Percentiles rank a stretch among this genome's conserved stretches.
Evolutionary conservation across 2,797 vertebrate genomes (phyloP).

Genomic region (Leucoraja ocellata): DNA sequence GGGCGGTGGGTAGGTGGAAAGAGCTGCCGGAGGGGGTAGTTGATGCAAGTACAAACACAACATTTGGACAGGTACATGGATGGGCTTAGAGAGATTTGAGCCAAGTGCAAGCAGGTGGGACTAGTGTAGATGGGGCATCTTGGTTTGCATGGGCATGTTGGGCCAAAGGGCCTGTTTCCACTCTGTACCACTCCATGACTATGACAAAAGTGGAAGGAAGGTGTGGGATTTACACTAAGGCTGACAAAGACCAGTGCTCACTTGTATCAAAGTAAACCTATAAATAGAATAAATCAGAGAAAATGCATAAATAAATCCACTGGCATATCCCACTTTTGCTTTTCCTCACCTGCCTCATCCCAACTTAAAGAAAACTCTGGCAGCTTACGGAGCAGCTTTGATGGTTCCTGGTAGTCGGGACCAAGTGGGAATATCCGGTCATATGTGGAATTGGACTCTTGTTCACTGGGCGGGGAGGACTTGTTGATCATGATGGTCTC

Average conservation of each 20-base stretch:
- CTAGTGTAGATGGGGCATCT: too few species aligned
- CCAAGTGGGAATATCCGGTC: conserved; percentile 92
- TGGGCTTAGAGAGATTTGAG: too few species aligned
- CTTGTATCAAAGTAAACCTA: not conserved
- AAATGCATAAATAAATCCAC: not conserved
- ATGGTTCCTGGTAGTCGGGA: conserved; percentile 93
- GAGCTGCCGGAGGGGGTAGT: too few species aligned
- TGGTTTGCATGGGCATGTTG: too few species aligned
- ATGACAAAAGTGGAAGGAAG: not conserved
- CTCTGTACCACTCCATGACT: too few species aligned
- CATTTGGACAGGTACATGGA: too few species aligned
- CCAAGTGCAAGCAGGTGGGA: too few species aligned
- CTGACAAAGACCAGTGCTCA: not conserved
- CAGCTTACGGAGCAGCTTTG: conserved; percentile 80
- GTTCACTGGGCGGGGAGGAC: conserved; percentile 73
- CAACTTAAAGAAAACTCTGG: conserved; percentile 74
- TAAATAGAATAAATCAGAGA: not conserved
- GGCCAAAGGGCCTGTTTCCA: too few species aligned
- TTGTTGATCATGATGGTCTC: conserved; percentile 87
- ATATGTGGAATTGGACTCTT: conserved; percentile 83
- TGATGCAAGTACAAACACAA: too few species aligned
- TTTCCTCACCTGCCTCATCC: conserved; percentile 72
- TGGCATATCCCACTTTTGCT: not conserved
- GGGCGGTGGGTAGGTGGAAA: too few species aligned
- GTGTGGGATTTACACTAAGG: not conserved